These are phyloP conservation scores for Aptenodytes forsteri DNA, from an alignment of 2,113 vertebrate genomes.

Conservation along the genomic window DNA sequence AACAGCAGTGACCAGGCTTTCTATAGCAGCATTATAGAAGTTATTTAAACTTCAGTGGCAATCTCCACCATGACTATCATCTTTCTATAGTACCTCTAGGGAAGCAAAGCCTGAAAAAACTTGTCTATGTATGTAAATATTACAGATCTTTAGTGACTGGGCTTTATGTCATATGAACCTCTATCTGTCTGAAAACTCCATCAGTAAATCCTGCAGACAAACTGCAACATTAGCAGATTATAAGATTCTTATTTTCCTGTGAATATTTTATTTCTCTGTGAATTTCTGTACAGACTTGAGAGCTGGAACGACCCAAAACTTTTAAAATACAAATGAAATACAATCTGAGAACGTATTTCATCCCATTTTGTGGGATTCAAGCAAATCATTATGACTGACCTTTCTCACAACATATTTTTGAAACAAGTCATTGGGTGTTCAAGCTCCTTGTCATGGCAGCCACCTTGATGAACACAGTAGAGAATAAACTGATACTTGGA, in stretches of 20 bases:
- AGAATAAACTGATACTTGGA: not conserved
- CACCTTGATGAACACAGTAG: not conserved
- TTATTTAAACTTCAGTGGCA: not conserved
- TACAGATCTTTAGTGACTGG: not conserved
- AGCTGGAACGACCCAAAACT: not conserved
- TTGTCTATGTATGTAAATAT: not conserved
- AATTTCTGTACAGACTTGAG: not conserved
- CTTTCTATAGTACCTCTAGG: not conserved
- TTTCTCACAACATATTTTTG: not conserved
- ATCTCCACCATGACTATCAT: not conserved
- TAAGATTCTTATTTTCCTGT: not conserved
- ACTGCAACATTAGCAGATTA: not conserved
- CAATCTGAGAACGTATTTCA: not conserved
- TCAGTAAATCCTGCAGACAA: not conserved
- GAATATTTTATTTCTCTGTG: not conserved
- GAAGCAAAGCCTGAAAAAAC: not conserved
- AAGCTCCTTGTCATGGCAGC: not conserved
- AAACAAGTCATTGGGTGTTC: not conserved
- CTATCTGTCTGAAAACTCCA: not conserved
- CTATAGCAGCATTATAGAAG: not conserved
- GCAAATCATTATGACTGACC: not conserved
- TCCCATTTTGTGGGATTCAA: not conserved
- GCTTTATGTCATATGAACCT: not conserved
- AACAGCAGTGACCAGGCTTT: not conserved
- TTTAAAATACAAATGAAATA: not conserved